Base-by-base conservation (phyloP, 2,888 invertebrate species). In the Neoaliturus tenellus region DNA sequence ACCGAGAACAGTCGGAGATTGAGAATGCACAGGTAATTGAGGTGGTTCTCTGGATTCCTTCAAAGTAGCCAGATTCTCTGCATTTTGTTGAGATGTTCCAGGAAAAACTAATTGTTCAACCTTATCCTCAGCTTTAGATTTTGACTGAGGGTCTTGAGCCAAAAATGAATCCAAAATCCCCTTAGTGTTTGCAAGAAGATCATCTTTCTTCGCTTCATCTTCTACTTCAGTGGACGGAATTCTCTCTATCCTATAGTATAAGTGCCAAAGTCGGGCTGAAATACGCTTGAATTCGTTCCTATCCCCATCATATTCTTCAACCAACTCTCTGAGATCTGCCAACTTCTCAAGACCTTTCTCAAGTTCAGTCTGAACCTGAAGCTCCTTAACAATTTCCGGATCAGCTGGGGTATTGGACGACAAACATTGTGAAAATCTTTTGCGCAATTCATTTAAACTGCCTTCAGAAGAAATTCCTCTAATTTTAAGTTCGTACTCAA, bases 231-330 rank as follows among this genome's bases (percentile, higher is more conserved):
- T 31, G 4, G 31, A 8, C 6, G 62, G 62, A 55, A 23, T 55
- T 6, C 55, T n/a, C 23, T 55, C 20, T 20, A 23, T 55, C 5
- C 55, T n/a, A n/a, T 20, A 23, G 14, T 55, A 55, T 20, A 20
- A 55, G 17, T 55, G 55, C 14, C 55, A 55, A 5, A 55, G 17
- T 17, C 55, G n/a, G 23, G 55, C 14, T 6, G 14, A 20, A 55
- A 55, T 55, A 14, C 55, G 55, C 23, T n/a, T 23, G 4, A 8
- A 23, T 17, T 55, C 55, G 23, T 55, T 55, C 55, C 17, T 55
- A 55, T 55, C 55, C n/a, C 55, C 55, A 55, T 55, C 55, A 55
- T 55, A 55, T 4, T 55, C 55, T 55, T 5, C 55, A 20, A 55
- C 23, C 6, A 14, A n/a, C 4, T 55, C 23, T 4, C 6, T 5